Percentiles rank a stretch among this genome's conserved stretches.
Conservation (phyloP, 2,113 vertebrate genomes). For the Proteles cristata region DNA sequence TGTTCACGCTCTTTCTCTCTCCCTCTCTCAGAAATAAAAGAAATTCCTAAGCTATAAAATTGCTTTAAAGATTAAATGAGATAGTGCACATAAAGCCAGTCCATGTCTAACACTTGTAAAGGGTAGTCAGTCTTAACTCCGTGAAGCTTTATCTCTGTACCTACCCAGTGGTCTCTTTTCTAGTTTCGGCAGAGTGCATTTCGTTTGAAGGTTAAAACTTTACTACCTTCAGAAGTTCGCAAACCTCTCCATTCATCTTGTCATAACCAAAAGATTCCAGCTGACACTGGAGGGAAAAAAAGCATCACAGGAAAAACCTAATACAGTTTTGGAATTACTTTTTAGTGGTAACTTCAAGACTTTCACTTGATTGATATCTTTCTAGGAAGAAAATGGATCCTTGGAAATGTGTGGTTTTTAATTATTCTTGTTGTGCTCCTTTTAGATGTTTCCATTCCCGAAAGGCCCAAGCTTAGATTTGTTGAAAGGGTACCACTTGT, state of each 20-base stretch:
- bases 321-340: background rate
- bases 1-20: too few relatives aligned
- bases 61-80: constrained; percentile 35
- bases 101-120: background rate
- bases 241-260: background rate
- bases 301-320: background rate
- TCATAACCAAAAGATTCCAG: background rate
- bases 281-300: background rate
- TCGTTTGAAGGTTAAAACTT: constrained; percentile 17
- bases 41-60: background rate
- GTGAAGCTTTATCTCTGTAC: background rate
- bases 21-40: background rate
- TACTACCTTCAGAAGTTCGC: background rate
- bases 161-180: background rate
- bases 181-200: background rate
- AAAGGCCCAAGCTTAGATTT: constrained; percentile 92
- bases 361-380: background rate
- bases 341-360: background rate
- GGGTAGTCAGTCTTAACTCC: background rate
- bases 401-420: background rate
- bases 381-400: background rate
- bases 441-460: constrained; percentile 91
- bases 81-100: background rate
- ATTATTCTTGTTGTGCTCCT: background rate
- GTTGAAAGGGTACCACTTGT: constrained; percentile 92